Percentiles rank a stretch among this genome's conserved stretches.
Evolutionary conservation across 2,797 vertebrate genomes (phyloP).

Genomic region (Peromyscus nudipes): DNA sequence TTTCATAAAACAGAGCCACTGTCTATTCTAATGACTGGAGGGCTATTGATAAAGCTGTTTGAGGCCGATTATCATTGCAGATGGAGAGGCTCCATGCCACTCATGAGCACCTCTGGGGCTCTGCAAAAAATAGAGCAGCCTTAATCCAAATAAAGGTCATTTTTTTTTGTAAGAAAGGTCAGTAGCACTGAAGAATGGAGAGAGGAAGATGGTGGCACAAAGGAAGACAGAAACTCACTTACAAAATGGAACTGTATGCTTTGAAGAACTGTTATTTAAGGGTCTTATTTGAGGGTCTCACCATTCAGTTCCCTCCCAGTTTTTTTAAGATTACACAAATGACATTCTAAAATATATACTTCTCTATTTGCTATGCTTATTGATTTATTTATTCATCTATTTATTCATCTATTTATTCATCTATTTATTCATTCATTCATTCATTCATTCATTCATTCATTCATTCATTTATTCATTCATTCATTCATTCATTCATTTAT

Average conservation of each 20-base stretch:
- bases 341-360: not conserved
- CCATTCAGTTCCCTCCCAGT: not conserved
- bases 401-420: too few relatives aligned
- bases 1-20: slow-evolving; percentile 69
- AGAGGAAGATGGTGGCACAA: not conserved
- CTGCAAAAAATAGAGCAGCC: not conserved
- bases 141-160: slow-evolving; percentile 58
- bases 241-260: not conserved
- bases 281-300: not conserved
- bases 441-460: not conserved
- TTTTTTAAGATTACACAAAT: not conserved
- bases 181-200: not conserved
- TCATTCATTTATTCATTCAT: not conserved
- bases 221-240: not conserved
- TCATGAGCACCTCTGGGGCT: not conserved
- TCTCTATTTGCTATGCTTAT: not conserved
- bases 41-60: slow-evolving; percentile 73
- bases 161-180: slow-evolving; percentile 58
- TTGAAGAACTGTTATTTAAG: slow-evolving; percentile 51
- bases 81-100: slow-evolving; percentile 38
- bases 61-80: slow-evolving; percentile 52
- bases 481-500: not conserved
- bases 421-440: too few relatives aligned
- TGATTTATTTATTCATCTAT: not conserved
- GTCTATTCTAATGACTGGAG: slow-evolving; percentile 65